Evolutionary conservation across 2,113 vertebrate genomes (phyloP), one percentile per base, ranked within the genome.

Genomic region (Ahaetulla prasina): DNA sequence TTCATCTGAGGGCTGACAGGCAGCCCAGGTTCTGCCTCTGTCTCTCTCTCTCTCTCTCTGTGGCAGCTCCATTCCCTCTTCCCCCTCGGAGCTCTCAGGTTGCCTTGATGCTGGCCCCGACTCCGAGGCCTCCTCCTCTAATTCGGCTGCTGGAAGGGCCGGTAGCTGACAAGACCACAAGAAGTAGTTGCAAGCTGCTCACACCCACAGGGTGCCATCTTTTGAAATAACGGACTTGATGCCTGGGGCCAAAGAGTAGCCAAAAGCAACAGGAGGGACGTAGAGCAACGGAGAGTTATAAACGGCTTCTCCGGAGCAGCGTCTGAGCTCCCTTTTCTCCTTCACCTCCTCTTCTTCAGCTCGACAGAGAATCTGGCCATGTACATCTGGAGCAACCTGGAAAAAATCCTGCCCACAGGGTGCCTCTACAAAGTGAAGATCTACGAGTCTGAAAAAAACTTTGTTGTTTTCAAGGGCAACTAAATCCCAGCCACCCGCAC

Each of bases 381-480:
- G 43, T 87, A 86, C 90, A 93, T 93, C 57, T 93, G 86, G 94
- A 93, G 93, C 87, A 93, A 45, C 89, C 91, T 94, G 93, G 94
- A 95, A 89, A 95, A 92, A 39, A 6, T 49, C 89, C 74, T 92
- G 91, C 39, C 91, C 25, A 23, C 8, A 30, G 92, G 93, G 30
- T 90, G 89, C 90, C 93, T 80, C 74, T 94, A 93, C 88, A 89
- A 95, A 95, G 91, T 92, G 92, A 94, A 95, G 50, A 0, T 94
- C 88, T 49, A 52, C 87, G 92, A 95, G 93, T 94, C 94, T n/a
- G 94, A 94, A 45, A 94, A 43, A 74, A 92, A 94, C 68, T 94
- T 95, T 86, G 91, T 91, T 68, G 43, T 50, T 27, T 94, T 91
- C 88, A 90, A 92, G 86, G 90, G 80, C 84, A 54, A 49, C 49